A percentile compares a stretch with the other conserved stretches of the same genome.
These are phyloP conservation scores for Nothocercus julius DNA, from an alignment of 2,113 vertebrate species.

Conservation along the genomic window DNA sequence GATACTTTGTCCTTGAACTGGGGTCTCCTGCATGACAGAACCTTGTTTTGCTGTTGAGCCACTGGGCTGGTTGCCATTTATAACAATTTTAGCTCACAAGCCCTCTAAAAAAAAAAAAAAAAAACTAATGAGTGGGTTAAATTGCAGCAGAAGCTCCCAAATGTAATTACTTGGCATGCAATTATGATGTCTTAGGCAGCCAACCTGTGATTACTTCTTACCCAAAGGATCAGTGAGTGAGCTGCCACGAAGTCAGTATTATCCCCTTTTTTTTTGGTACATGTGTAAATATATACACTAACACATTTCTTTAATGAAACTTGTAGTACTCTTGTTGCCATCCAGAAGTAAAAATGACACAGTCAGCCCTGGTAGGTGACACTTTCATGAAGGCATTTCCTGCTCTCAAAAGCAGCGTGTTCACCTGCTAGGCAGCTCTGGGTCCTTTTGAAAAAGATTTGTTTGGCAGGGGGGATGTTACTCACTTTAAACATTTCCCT, in stretches of 20 bases:
- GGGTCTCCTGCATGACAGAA: conserved; percentile 41
- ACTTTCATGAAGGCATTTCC: background rate
- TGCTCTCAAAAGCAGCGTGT: background rate
- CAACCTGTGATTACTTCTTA: conserved; percentile 48
- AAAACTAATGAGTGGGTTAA: conserved; percentile 55
- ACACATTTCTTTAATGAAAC: background rate
- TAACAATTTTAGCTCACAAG: conserved; percentile 62
- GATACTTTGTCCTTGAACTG: conserved; percentile 56
- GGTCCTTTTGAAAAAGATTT: background rate
- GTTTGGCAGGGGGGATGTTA: background rate
- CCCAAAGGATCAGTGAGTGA: conserved; percentile 13
- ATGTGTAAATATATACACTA: background rate
- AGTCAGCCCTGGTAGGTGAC: background rate
- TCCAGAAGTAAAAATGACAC: background rate
- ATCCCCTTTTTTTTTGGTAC: background rate
- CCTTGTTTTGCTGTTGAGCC: conserved; percentile 53
- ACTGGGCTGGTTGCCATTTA: conserved; percentile 52
- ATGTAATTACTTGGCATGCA: conserved; percentile 47
- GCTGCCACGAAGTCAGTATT: conserved; percentile 16
- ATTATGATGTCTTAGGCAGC: conserved; percentile 42
- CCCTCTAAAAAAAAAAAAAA: conserved; percentile 14
- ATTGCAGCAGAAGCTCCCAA: conserved; percentile 59
- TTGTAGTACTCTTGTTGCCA: background rate
- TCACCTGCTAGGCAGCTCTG: background rate
- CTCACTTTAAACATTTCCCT: background rate